Percentiles rank a stretch among this genome's conserved stretches.
Evolutionary conservation across 2,113 vertebrate species (phyloP).

Genomic region (Alosa alosa): DNA sequence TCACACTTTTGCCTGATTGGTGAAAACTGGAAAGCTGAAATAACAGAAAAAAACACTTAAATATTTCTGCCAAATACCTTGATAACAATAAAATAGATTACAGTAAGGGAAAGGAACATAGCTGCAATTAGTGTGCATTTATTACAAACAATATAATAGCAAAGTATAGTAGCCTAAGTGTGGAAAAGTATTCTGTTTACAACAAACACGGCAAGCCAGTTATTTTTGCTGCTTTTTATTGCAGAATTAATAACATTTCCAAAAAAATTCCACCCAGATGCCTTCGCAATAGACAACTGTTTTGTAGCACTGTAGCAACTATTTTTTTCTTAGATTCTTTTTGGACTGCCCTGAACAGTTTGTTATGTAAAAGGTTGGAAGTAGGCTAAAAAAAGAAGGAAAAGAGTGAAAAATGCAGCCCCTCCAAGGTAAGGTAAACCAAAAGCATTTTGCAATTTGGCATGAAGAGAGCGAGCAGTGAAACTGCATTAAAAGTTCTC

Average conservation of each 20-base stretch:
- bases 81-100: background rate
- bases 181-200: background rate
- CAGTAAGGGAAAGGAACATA: background rate
- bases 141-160: background rate
- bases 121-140: background rate
- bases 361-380: background rate
- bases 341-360: background rate
- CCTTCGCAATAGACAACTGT: background rate
- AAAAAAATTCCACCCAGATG: background rate
- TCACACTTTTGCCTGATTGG: background rate
- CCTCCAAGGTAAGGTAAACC: background rate
- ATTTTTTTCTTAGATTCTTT: background rate
- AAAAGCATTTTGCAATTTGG: background rate
- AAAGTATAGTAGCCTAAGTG: background rate
- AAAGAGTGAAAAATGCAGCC: background rate
- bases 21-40: background rate
- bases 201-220: background rate
- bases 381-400: background rate
- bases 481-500: background rate
- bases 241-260: background rate
- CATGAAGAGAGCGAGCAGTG: background rate
- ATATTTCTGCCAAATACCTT: background rate
- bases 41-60: background rate
- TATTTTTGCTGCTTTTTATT: background rate
- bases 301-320: background rate